Evolutionary conservation across 2,797 vertebrate species (phyloP).

Genomic region (Falco naumanni): DNA sequence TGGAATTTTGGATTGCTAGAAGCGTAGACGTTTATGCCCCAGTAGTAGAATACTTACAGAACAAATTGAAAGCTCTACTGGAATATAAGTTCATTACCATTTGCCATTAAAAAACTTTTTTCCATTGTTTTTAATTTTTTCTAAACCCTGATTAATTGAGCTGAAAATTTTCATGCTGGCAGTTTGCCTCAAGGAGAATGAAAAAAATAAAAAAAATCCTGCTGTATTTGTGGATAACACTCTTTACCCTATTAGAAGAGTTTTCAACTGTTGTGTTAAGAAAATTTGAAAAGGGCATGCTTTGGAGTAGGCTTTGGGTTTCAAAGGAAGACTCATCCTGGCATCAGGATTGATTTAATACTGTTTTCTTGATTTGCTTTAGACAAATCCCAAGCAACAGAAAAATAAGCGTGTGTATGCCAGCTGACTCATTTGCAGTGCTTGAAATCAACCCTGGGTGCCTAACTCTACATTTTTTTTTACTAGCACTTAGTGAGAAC

Average conservation of each 20-base stretch:
- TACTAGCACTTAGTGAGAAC: neutral
- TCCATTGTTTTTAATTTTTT: neutral
- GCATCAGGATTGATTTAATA: conserved; percentile 14
- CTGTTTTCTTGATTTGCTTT: neutral
- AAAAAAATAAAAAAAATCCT: neutral
- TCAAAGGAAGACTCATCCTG: conserved; percentile 3
- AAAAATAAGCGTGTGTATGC: neutral
- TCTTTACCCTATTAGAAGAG: conserved; percentile 25
- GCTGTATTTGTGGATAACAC: conserved; percentile 14
- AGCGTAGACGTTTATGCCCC: neutral
- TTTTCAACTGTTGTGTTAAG: conserved; percentile 22
- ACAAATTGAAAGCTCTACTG: neutral
- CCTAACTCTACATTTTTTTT: neutral
- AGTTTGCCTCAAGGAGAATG: conserved; percentile 6
- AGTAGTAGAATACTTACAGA: neutral
- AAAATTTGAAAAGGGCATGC: neutral
- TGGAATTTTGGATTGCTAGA: neutral
- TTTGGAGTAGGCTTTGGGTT: conserved; percentile 6
- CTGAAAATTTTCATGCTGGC: conserved; percentile 20
- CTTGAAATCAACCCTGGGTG: neutral
- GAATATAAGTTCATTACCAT: neutral
- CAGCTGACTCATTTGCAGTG: neutral
- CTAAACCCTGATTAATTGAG: conserved; percentile 8
- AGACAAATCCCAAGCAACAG: neutral
- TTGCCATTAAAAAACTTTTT: neutral